Evolutionary conservation across 1,140 invertebrate species (phyloP).

Genomic region (Protaetia brevitarsis): DNA sequence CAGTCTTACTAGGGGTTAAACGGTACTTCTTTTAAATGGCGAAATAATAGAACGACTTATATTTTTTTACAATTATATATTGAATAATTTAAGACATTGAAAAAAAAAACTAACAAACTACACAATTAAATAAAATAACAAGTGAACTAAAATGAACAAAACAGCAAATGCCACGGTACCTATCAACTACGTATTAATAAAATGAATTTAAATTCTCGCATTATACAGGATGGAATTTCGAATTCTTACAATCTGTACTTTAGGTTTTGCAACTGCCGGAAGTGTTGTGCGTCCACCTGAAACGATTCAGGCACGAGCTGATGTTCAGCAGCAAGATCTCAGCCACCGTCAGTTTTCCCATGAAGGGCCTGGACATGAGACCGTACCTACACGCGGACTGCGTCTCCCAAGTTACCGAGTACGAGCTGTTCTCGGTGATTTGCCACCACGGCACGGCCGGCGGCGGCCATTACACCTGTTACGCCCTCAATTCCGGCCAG

Average conservation of each 20-base stretch:
- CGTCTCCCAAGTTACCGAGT: conserved; percentile 73
- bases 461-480: conserved; percentile 95
- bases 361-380: conserved; percentile 87
- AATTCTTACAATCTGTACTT: conserved; percentile 21
- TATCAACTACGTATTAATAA: no score
- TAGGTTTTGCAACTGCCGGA: conserved; percentile 90
- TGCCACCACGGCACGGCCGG: conserved; percentile 95
- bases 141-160: no score
- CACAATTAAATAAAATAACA: no score
- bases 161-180: no score
- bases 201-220: no score
- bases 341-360: conserved; percentile 88
- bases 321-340: conserved; percentile 95
- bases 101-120: no score
- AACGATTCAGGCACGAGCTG: conserved; percentile 93
- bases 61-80: no score
- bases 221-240: no score
- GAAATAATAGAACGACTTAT: no score
- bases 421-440: conserved; percentile 92
- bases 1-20: no score
- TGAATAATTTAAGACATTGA: no score
- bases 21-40: no score
- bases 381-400: conserved; percentile 91
- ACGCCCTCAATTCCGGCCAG: conserved; percentile 76
- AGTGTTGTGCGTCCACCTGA: conserved; percentile 93